phyloP scores from a whole-genome alignment of 2,113 vertebrate species.

The Heptranchias perlo region DNA sequence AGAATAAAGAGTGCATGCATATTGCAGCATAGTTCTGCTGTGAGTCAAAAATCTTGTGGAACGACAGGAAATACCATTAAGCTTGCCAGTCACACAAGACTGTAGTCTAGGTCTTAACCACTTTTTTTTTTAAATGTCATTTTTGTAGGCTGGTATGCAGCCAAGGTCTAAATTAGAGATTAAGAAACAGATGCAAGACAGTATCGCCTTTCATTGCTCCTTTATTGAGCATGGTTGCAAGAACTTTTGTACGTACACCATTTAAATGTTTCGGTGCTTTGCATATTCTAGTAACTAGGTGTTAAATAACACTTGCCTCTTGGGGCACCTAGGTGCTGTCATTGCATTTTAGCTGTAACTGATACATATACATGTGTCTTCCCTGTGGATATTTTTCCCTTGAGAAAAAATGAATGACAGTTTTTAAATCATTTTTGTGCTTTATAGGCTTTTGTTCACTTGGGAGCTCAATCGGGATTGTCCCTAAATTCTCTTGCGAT shows the following conservation, averaged over 20 bases:
- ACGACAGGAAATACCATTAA: conserved; percentile 11
- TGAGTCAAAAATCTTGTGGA: conserved; percentile 8
- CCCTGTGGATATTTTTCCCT: not conserved
- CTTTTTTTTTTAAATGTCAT: not conserved
- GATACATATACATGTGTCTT: not conserved
- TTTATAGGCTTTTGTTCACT: not conserved
- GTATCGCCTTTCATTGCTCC: not conserved
- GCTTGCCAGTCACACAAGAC: not conserved
- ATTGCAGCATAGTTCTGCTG: not conserved
- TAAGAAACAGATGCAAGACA: not conserved
- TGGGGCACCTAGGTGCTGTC: not conserved
- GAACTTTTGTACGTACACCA: not conserved
- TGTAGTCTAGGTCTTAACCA: not conserved
- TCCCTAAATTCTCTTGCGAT: not conserved
- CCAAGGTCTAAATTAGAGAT: not conserved
- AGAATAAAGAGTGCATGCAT: not conserved
- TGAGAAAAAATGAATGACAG: not conserved
- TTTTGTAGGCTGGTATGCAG: conserved; percentile 12
- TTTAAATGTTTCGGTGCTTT: not conserved
- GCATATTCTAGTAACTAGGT: not conserved
- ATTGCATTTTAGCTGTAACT: not conserved
- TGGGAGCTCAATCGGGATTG: not conserved
- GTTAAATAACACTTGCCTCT: not conserved
- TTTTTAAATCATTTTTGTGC: not conserved
- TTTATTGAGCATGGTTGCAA: not conserved